Conservation (phyloP, 2,113 vertebrate genomes). For the Burhinus bistriatus region DNA sequence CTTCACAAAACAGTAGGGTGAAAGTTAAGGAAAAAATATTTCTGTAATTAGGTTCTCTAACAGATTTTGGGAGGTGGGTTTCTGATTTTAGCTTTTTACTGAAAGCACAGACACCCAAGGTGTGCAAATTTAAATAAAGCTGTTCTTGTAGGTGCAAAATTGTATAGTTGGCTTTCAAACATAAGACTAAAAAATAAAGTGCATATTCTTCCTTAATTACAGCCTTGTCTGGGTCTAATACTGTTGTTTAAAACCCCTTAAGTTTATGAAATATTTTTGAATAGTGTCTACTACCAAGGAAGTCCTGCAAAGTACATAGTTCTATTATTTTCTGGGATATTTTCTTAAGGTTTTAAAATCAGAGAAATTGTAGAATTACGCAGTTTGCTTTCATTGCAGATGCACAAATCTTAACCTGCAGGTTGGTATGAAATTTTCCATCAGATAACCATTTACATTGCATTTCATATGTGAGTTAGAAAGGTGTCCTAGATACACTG, state of each 20-base stretch:
- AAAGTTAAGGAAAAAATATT: not conserved
- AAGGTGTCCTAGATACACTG: not conserved
- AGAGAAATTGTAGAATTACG: not conserved
- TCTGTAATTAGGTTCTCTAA: not conserved
- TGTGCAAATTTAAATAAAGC: not conserved
- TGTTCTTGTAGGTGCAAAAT: not conserved
- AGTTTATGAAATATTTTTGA: not conserved
- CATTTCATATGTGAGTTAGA: not conserved
- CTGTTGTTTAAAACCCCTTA: not conserved
- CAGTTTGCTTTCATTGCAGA: not conserved
- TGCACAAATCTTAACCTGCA: not conserved
- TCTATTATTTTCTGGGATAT: not conserved
- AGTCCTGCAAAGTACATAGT: not conserved
- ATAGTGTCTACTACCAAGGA: not conserved
- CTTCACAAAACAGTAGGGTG: not conserved
- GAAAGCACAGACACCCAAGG: not conserved
- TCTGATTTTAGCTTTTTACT: not conserved
- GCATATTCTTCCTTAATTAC: not conserved
- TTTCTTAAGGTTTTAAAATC: not conserved
- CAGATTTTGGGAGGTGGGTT: not conserved
- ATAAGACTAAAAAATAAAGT: not conserved
- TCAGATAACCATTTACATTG: not conserved
- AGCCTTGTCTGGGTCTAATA: not conserved
- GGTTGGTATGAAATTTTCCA: not conserved
- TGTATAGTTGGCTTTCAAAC: not conserved